A percentile compares a stretch with the other conserved stretches of the same genome.
phyloP scores from a whole-genome alignment of 2,113 vertebrate species.

The Apus apus region DNA sequence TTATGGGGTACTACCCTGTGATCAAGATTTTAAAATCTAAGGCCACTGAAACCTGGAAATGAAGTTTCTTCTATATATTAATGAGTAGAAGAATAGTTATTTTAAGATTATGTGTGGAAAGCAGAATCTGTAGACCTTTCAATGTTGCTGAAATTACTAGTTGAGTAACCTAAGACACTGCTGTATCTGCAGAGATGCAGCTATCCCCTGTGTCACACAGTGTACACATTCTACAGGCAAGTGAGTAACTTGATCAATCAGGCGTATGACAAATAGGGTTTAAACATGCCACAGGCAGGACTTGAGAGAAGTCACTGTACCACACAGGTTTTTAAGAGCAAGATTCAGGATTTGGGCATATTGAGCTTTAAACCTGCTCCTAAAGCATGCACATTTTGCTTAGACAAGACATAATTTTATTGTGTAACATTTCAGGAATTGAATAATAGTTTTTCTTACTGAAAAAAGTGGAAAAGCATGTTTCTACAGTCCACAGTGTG shows the following conservation, averaged over 20 bases:
- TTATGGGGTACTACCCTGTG: background rate
- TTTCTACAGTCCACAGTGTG: background rate
- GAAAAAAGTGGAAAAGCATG: background rate
- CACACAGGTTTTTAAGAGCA: background rate
- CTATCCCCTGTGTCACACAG: background rate
- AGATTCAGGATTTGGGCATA: background rate
- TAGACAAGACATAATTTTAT: background rate
- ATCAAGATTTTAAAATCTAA: background rate
- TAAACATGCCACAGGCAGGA: background rate
- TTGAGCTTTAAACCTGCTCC: background rate
- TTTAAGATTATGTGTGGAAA: background rate
- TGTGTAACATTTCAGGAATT: background rate
- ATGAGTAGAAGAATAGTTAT: background rate
- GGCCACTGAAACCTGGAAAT: background rate
- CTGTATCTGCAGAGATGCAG: background rate
- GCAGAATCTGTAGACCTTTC: background rate
- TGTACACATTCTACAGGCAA: fast-evolving
- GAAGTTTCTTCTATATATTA: background rate
- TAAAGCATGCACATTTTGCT: background rate
- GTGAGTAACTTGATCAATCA: background rate
- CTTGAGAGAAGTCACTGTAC: background rate
- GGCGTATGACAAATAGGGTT: background rate
- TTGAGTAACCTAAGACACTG: background rate
- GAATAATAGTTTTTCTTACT: background rate
- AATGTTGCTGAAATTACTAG: background rate